Evolutionary conservation across 2,888 invertebrate species (phyloP).

Genomic region (Pristionchus japonicus): DNA sequence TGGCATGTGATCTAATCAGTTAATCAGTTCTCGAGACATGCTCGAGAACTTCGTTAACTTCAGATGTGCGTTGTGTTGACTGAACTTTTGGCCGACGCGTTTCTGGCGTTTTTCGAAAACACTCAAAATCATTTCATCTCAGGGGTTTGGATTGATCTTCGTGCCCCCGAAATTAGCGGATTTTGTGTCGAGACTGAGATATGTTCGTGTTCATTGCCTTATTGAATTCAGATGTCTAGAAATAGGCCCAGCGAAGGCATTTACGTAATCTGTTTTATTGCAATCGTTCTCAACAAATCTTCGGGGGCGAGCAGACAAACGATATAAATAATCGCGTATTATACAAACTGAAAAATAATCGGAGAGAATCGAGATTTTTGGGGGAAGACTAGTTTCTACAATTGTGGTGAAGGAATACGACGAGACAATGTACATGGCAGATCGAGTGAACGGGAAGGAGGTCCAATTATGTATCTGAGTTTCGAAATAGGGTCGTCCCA

Average conservation of each 20-base stretch:
- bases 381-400: conserved; percentile 22
- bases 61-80: not conserved
- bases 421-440: conserved; percentile 16
- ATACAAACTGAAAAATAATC: not conserved
- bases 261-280: conserved; percentile 19
- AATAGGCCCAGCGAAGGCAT: too few relatives aligned
- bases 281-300: conserved; percentile 35
- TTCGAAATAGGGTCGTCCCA: too few relatives aligned
- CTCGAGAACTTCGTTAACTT: not conserved
- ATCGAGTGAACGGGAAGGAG: not conserved
- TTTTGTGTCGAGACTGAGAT: not conserved
- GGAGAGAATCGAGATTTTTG: conserved; percentile 7
- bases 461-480: not conserved
- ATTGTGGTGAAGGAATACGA: not conserved
- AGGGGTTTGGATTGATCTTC: not conserved
- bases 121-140: not conserved
- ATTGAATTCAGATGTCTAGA: not conserved
- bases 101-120: not conserved
- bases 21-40: not conserved
- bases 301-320: not conserved
- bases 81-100: not conserved
- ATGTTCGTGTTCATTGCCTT: not conserved
- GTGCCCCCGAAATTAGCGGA: not conserved
- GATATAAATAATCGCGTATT: conserved; percentile 22
- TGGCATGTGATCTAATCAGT: too few relatives aligned